Conservation (phyloP, 2,113 vertebrate genomes). For the Crotalus tigris region DNA sequence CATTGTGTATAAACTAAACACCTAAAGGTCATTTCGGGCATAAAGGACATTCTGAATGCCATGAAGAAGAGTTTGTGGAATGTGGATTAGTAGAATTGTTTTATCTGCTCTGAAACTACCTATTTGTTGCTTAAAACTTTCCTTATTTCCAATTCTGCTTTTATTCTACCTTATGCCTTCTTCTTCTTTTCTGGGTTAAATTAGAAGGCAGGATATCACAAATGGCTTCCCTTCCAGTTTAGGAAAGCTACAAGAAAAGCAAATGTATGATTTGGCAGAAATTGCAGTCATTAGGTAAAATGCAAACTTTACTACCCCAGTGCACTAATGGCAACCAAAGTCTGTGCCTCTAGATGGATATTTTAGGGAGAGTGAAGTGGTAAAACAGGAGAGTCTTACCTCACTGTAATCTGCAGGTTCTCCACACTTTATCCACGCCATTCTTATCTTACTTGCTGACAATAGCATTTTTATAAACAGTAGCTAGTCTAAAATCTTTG, state of each 20-base stretch:
- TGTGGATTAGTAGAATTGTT: not conserved
- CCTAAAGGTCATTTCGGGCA: not conserved
- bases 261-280: not conserved
- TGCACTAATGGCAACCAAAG: not conserved
- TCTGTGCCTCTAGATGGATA: not conserved
- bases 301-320: not conserved
- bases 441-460: not conserved
- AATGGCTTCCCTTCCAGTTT: not conserved
- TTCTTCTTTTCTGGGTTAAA: not conserved
- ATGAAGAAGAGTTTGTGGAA: not conserved
- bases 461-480: not conserved
- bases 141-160: not conserved
- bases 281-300: not conserved
- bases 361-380: not conserved
- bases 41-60: not conserved
- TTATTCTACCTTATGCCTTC: not conserved
- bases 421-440: too few relatives aligned
- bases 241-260: not conserved
- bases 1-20: not conserved
- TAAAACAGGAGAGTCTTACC: not conserved
- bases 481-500: not conserved
- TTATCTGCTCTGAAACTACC: not conserved
- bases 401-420: not conserved
- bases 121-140: not conserved
- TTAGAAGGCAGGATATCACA: not conserved